Conservation (phyloP, 2,888 invertebrate genomes). For the Penaeus monodon region DNA sequence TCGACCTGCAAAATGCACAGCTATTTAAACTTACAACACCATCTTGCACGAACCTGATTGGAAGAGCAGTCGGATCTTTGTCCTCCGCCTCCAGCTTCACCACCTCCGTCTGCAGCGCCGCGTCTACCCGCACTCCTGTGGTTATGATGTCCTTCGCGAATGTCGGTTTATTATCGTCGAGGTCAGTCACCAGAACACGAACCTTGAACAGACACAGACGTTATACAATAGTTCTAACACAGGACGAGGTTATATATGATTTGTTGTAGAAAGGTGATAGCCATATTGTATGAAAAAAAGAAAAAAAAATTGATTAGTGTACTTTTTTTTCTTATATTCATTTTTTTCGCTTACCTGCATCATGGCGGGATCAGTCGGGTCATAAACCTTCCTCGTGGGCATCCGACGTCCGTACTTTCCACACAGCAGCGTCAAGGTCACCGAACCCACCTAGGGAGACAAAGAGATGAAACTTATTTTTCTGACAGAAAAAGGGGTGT, state of each 20-base stretch:
- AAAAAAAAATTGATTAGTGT: no score
- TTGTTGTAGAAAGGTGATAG: no score
- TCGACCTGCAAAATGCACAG: no score
- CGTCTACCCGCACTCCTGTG: conserved; percentile 80
- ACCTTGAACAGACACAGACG: conserved; percentile 71
- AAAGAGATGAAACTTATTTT: neutral
- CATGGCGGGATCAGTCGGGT: conserved; percentile 57
- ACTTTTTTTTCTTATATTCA: no score
- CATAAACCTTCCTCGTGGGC: conserved; percentile 49
- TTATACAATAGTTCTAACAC: no score
- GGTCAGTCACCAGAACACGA: conserved; percentile 77
- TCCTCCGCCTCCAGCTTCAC: conserved; percentile 79
- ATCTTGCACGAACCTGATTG: conserved; percentile 73
- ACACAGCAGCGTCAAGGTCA: conserved; percentile 58
- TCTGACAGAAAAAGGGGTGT: neutral
- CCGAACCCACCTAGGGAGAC: conserved; percentile 48
- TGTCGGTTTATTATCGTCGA: conserved; percentile 82
- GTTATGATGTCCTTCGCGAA: conserved; percentile 78
- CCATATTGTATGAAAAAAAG: no score
- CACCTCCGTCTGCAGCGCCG: conserved; percentile 80
- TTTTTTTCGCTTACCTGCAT: conserved; percentile 44
- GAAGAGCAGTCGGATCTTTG: conserved; percentile 77
- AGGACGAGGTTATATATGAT: no score
- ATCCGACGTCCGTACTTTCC: conserved; percentile 56
- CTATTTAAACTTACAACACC: no score